These are phyloP conservation scores for Uropetala carovei DNA, from an alignment of 2,888 invertebrate species.

Conservation along the genomic window DNA sequence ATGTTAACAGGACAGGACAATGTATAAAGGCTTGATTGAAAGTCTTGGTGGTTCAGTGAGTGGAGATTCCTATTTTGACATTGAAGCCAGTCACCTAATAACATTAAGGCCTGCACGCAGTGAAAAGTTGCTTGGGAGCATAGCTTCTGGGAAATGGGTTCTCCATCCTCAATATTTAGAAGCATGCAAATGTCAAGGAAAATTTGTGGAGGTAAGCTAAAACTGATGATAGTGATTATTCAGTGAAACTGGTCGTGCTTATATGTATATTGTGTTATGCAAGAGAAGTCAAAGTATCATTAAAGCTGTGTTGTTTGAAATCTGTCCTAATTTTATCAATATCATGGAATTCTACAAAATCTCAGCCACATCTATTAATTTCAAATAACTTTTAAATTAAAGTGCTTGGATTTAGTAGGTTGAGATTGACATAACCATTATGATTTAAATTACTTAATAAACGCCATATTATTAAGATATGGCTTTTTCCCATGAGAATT, in stretches of 20 bases:
- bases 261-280: too few species aligned
- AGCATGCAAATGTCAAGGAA: constrained; percentile 79
- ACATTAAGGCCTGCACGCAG: constrained; percentile 84
- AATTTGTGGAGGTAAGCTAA: constrained; percentile 81
- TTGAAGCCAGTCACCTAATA: constrained; percentile 85
- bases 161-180: constrained; percentile 88
- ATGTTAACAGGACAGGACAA: constrained; percentile 70
- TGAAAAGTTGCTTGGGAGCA: constrained; percentile 91
- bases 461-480: not conserved
- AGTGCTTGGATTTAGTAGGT: too few species aligned
- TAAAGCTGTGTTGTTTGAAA: too few species aligned
- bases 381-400: too few species aligned
- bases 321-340: too few species aligned
- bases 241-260: too few species aligned
- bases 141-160: constrained; percentile 94
- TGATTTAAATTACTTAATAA: too few species aligned
- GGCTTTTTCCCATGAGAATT: not conserved
- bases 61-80: constrained; percentile 79
- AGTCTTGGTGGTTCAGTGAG: constrained; percentile 82
- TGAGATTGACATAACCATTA: too few species aligned
- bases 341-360: too few species aligned
- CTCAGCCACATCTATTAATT: too few species aligned
- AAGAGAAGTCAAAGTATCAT: too few species aligned
- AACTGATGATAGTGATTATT: too few species aligned
- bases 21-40: constrained; percentile 78